Evolutionary conservation across 2,888 invertebrate genomes (phyloP), one percentile per base, ranked within the genome.

Genomic region (Drosophila subquinaria): DNA sequence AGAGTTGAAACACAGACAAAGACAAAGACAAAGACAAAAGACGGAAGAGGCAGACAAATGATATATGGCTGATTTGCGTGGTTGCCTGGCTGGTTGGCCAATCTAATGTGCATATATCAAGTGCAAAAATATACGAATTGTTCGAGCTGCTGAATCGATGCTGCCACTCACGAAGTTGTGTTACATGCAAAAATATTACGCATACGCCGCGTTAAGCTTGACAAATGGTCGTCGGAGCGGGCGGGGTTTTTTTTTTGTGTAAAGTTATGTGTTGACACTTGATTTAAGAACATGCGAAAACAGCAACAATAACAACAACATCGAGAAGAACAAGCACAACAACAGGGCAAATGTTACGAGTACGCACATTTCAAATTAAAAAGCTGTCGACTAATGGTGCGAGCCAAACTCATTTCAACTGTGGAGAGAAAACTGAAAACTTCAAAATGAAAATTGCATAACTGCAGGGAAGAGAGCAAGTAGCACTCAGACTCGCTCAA

Each of bases 61-160:
- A 85, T 85, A 85, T 85, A 85, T 87, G 47, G 88, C 74, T 67
- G 84, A 87, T 85, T 85, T 87, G 88, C 84, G 84, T 85, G 87
- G 79, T 81, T 64, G 63, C 50, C 53, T 36, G 43, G 56, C 10
- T 35, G 23, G 36, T 30, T 55, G 43, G 56, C 79, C 83, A 76
- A 77, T 84, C 79, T 79, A 70, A 86, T 86, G 81, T 84, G 83
- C 83, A 84, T 84, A 83, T 62, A 85, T 82, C 76, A 81, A 82
- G 69, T 69, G 78, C 68, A 79, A 38, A 60, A 48, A 43, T 66
- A 53, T 66, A 53, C 36, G 38, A 52, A 27, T 5, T 42, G 51
- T 36, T 56, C 45, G 33, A 56, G 17, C 13, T 35, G 36, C 13
- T 35, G 36, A 51, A 48, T 51, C 43, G 56, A 56, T 35, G 45